Conservation (phyloP, 2,797 vertebrate genomes). For the Eidolon dupreanum region DNA sequence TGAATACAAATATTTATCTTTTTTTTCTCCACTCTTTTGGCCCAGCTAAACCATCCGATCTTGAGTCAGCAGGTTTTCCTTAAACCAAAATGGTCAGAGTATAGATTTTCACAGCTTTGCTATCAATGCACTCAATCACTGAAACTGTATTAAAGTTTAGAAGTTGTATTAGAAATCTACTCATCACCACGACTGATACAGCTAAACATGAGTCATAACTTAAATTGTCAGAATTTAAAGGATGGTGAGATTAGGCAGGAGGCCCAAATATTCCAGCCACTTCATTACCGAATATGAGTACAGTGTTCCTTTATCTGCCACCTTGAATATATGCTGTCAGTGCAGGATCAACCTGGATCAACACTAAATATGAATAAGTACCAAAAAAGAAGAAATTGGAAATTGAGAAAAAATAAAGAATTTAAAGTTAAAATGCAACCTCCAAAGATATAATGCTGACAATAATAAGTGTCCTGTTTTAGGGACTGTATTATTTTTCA, state of each 20-base stretch:
- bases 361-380: background rate
- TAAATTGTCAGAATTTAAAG: background rate
- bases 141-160: background rate
- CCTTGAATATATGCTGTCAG: background rate
- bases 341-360: background rate
- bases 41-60: background rate
- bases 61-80: background rate
- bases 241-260: background rate
- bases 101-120: background rate
- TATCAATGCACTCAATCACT: background rate
- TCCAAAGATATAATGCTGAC: background rate
- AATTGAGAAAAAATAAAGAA: background rate
- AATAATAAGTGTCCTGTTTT: background rate
- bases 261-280: background rate
- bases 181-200: background rate
- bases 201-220: background rate
- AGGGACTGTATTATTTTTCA: background rate
- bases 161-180: background rate
- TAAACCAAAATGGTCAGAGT: background rate
- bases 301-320: background rate
- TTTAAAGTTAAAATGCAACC: background rate
- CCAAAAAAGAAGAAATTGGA: background rate
- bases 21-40: background rate
- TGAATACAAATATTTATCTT: background rate
- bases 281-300: background rate